Evolutionary conservation across 2,888 invertebrate genomes (phyloP), one percentile per base, ranked within the genome.

Genomic region (Philonicus albiceps): DNA sequence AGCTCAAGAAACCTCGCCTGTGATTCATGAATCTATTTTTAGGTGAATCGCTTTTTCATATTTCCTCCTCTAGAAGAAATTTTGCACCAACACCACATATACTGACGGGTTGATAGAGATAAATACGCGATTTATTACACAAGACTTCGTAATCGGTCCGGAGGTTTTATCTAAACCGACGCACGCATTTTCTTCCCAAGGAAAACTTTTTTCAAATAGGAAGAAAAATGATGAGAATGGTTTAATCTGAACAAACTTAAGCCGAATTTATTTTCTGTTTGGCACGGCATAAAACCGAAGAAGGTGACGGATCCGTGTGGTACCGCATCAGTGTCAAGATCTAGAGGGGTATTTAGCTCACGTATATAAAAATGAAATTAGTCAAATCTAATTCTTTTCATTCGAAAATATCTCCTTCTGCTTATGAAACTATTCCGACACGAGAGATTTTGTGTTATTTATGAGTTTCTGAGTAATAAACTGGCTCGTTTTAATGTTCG

Each of bases 21-120:
- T 76, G 76, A 76, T 76, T 76, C 76, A 76, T 27, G 75, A 11
- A 13, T 76, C 40, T 76, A 76, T 76, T 76, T 76, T 40, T 76
- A 76, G 76, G 40, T 22, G 43, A 76, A 76, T 76, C 37, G 37
- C 43, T 4, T 40, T 76, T 40, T 40, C 76, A 76, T 43, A 76
- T 40, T 27, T 76, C 76, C 76, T 40, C 40, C 22, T 40, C 8
- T 37, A 37, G 34, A 76, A 76, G 76, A 76, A 40, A 76, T 76
- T n/a, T 76, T 8, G n/a, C 76, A 75, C 75, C 75, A 76, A 43
- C 37, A 37, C 76, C n/a, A n/a, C n/a, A n/a, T n/a, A 75, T 0
- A 19, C 22, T 3, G 64, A 7, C 7, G 64, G 64, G 27, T 7
- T 11, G 43, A 76, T 43, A 40, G 76, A 76, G 76, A 76, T 76